Conservation (phyloP, 2,797 vertebrate species). For the Pipistrellus pygmaeus region DNA sequence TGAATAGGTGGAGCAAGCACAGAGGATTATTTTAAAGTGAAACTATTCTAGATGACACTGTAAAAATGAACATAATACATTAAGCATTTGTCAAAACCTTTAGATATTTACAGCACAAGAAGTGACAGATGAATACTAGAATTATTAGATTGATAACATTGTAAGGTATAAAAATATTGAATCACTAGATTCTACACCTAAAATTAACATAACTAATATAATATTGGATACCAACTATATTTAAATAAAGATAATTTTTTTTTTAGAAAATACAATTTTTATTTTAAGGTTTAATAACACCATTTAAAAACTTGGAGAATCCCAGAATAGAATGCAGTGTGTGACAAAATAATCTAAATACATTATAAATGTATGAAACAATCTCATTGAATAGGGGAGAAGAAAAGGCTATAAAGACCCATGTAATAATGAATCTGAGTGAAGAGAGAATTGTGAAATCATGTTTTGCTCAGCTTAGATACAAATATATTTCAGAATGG, state of each 20-base stretch:
- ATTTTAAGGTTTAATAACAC: background rate
- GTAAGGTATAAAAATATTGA: background rate
- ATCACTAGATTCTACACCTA: background rate
- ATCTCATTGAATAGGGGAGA: background rate
- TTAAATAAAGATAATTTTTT: background rate
- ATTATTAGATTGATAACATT: background rate
- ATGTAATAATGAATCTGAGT: background rate
- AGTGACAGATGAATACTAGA: background rate
- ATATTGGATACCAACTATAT: background rate
- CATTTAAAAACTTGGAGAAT: background rate
- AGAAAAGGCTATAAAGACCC: background rate
- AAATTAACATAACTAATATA: background rate
- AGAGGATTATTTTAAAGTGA: background rate
- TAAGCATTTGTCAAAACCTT: constrained; percentile 16
- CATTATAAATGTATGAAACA: background rate
- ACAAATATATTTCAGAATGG: background rate
- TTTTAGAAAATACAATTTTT: background rate
- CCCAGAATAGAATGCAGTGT: background rate
- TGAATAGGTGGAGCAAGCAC: background rate
- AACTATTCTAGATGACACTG: background rate
- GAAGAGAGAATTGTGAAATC: background rate
- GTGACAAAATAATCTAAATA: background rate
- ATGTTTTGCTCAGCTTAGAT: background rate
- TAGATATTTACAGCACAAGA: background rate
- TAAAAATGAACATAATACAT: background rate